These are phyloP conservation scores for Nyctereutes procyonoides DNA, from an alignment of 2,113 vertebrate genomes.

Conservation along the genomic window DNA sequence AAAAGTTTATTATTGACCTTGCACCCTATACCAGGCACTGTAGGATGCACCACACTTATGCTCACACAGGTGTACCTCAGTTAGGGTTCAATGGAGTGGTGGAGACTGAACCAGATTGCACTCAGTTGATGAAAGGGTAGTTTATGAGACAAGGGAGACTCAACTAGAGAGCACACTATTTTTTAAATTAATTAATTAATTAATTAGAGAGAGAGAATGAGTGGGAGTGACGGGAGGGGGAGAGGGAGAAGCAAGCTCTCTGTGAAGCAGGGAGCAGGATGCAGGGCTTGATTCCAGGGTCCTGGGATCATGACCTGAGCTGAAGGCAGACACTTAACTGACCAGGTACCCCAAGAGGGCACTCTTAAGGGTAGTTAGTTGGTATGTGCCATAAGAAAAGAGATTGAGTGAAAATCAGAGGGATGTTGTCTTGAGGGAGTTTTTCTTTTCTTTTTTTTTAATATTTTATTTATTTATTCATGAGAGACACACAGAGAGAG, in stretches of 20 bases:
- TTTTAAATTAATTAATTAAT: not conserved
- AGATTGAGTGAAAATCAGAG: not conserved
- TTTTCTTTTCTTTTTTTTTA: not conserved
- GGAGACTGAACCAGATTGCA: not conserved
- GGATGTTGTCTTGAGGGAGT: not conserved
- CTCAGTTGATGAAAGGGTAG: not conserved
- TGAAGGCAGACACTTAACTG: no score
- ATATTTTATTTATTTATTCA: no score
- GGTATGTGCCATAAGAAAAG: not conserved
- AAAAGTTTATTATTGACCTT: not conserved
- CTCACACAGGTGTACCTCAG: not conserved
- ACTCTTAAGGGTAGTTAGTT: not conserved
- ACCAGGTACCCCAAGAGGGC: not conserved
- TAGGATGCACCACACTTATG: rapidly evolving
- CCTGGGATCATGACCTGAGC: no score
- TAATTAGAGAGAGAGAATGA: not conserved
- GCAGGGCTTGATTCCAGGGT: no score
- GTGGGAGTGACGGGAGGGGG: no score
- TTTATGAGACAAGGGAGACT: not conserved
- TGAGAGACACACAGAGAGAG: no score
- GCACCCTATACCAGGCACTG: not conserved
- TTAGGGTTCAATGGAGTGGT: not conserved
- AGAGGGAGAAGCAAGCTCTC: not conserved
- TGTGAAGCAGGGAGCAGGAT: no score
- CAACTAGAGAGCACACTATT: not conserved